Evolutionary conservation across 1,140 invertebrate species (phyloP), one percentile per base, ranked within the genome.

Genomic region (Pantala flavescens): DNA sequence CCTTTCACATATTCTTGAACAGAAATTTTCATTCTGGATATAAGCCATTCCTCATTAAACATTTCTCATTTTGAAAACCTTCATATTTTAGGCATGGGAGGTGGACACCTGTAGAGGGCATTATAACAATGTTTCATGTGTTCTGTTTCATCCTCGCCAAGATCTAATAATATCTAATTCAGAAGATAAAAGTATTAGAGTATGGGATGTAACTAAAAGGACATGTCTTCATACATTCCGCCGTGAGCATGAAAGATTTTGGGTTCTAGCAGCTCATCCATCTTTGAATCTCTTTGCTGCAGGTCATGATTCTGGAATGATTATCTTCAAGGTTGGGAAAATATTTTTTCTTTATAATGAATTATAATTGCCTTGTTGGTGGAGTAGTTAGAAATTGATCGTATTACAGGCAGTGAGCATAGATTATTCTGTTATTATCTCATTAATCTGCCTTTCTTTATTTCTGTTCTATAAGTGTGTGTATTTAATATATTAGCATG

Each of bases 101-200:
- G 95, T 99, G 23, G 98, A 99, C 81, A 97, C 97, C 0, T 99
- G 97, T 79, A 88, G 98, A 71, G 98, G 98, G 0, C 98, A 99
- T 83, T 99, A 99, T 84, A 98, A 99, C 84, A 99, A 99, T 83
- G 97, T 99, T 0, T 99, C 97, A 0, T 98, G 97, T 81, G 96
- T 96, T 0, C 82, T 99, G 10, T 99, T 99, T 83, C 98, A 99
- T 85, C 97, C 98, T 0, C 86, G 95, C 21, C 95, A 98, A 83
- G 98, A 99, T 80, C 84, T 98, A 10, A 98, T 99, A 77, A 84
- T 99, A 10, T 98, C 95, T 36, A 99, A 99, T 83, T 94, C 96
- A 70, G 98, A 99, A 82, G 98, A 99, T 83, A 98, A 96, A 82
- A 97, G 93, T 80, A 98, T 99, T 78, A 85, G 97, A 9, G 95